Base-by-base conservation (phyloP, 2,888 invertebrate genomes). In the Caenorhabditis macrosperma region DNA sequence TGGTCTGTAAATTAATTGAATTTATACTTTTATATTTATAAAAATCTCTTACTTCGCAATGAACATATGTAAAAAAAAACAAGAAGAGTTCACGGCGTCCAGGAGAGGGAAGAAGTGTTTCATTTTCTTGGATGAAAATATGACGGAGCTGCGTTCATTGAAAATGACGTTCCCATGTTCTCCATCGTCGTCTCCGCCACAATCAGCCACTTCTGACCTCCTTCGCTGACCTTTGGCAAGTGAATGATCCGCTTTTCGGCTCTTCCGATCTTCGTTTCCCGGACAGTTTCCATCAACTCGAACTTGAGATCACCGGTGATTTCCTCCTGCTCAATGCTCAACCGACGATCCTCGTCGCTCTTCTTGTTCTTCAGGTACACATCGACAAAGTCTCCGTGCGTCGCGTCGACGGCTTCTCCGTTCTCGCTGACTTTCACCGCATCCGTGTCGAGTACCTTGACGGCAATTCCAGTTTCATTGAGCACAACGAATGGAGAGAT, bases 161-260 rank as follows among this genome's bases (percentile, higher is more conserved):
- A 89, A 83, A 93, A 95, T 94, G 12, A 97, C 93, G 67, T 94
- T 33, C 95, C 94, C 46, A 96, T 96, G 88, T 95, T 94, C 67
- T 95, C 94, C 77, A 95, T 94, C 72, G 93, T 93, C 7, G 96
- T 94, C 88, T 96, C 94, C 0, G 95, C 95, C 66, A 98, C 94
- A 57, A 98, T 93, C 0, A 69, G 68, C 88, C 95, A 94, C 75
- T 94, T 93, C 88, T 95, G 95, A 2, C 94, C 93, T 72, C 84
- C 86, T 10, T 93, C 93, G 48, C 91, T 90, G 52, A 93, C 92
- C 26, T 82, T 80, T 6, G 93, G 93, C 41, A 97, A 91, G 0
- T 94, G 92, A 91, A 96, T 97, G 91, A 94, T 95, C 5, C 96
- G 93, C 90, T 94, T 95, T 91, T 96, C 96, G 0, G 96, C 95